Evolutionary conservation across 2,113 vertebrate species (phyloP), one percentile per base, ranked within the genome.

Genomic region (Gallinago media): DNA sequence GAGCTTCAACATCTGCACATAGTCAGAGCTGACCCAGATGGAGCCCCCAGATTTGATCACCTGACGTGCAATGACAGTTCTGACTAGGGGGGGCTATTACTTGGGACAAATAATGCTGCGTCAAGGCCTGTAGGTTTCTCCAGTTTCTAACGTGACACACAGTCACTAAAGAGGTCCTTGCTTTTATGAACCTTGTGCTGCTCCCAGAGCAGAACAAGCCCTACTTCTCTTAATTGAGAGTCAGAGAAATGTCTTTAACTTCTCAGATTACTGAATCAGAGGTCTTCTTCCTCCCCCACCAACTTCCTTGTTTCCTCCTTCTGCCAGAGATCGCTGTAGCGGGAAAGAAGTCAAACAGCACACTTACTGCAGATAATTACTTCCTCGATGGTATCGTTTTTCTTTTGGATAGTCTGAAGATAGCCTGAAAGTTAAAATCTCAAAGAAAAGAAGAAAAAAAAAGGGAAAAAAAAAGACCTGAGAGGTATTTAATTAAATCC

Each of bases 321-420:
- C 54, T 89, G 38, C 65, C 74, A 71, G 77, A 89, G 80, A 71
- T 93, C 73, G 18, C 50, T 42, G 46, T 62, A 91, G 61, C 80
- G 87, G 65, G 68, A 81, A 94, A 91, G 59, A 91, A 94, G 61
- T 91, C 55, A 55, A 96, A 59, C 11, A 38, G 29, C 50, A 80
- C 23, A 23, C 23, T 84, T 92, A 87, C 31, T 63, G 31, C 29
- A 89, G 76, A 66, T 67, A 91, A 84, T 93, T 81, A 32, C 17
- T 92, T 96, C 73, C 84, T 67, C 76, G 22, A 77, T 81, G 40
- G 10, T 63, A 34, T 63, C 4, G 3, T 49, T 91, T 91, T 75
- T 58, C 68, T 75, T 92, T 81, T 75, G 73, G 47, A 21, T 93
- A 59, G 11, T 38, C 38, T 38, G 38, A 38, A 38, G 32, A 17